Evolutionary conservation across 2,797 vertebrate species (phyloP).

Genomic region (Urocyon cinereoargenteus): DNA sequence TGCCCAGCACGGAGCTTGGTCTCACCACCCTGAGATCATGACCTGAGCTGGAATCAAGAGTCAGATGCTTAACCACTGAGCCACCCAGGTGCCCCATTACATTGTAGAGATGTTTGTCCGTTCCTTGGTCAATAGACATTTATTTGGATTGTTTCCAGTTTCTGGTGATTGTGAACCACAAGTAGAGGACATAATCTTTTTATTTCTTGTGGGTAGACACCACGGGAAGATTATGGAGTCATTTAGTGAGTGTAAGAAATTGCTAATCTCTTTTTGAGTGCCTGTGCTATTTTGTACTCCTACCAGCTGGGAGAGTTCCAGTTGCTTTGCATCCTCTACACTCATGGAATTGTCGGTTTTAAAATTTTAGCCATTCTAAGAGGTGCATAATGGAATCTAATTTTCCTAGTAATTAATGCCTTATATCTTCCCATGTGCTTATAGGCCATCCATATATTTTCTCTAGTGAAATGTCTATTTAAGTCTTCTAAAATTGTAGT

Average conservation of each 20-base stretch:
- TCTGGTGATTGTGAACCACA: background rate
- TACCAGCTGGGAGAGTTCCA: background rate
- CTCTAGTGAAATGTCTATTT: background rate
- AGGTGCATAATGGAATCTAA: background rate
- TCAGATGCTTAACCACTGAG: background rate
- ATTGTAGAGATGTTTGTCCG: background rate
- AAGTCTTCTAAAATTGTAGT: background rate
- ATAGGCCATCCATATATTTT: background rate
- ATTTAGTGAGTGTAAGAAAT: background rate
- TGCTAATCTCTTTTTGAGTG: background rate
- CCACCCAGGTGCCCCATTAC: background rate
- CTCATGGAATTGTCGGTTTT: background rate
- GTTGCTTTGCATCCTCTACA: background rate
- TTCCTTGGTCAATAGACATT: background rate
- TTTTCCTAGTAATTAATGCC: background rate
- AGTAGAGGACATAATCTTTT: background rate
- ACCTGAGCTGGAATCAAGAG: background rate
- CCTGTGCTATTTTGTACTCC: background rate
- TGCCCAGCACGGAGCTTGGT: background rate
- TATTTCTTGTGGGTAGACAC: constrained; percentile 3
- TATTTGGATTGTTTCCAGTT: background rate
- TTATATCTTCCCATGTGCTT: background rate
- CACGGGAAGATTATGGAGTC: background rate
- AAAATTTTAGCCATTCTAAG: background rate
- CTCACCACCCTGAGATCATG: background rate